Evolutionary conservation across 2,113 vertebrate species (phyloP).

Genomic region (Benitochromis conjunctus): DNA sequence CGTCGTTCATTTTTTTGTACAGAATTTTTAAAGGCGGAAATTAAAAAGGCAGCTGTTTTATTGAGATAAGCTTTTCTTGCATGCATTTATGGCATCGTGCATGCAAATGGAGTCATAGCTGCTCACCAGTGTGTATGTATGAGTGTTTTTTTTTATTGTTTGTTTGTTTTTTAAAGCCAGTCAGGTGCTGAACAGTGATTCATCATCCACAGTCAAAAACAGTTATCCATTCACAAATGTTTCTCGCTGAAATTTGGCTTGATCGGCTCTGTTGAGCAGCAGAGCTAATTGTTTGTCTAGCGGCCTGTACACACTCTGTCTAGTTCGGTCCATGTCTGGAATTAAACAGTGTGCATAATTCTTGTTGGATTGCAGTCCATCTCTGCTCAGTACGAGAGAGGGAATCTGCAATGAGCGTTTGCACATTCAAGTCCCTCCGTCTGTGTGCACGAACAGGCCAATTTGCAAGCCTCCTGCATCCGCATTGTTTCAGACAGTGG

Average conservation of each 20-base stretch:
- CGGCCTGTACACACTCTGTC: slow-evolving; percentile 42
- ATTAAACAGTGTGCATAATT: slow-evolving; percentile 56
- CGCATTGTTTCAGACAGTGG: slow-evolving; percentile 32
- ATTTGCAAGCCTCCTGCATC: slow-evolving; percentile 40
- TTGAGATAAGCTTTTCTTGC: slow-evolving; percentile 55
- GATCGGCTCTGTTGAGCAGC: slow-evolving; percentile 16
- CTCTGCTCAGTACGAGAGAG: slow-evolving; percentile 31
- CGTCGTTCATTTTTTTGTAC: neutral
- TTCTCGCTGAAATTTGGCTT: slow-evolving; percentile 8
- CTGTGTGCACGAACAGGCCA: slow-evolving; percentile 32
- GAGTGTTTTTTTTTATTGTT: neutral
- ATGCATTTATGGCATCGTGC: slow-evolving; percentile 4
- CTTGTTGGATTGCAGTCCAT: slow-evolving; percentile 24
- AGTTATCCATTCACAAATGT: slow-evolving; percentile 13
- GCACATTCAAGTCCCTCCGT: slow-evolving; percentile 55
- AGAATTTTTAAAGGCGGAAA: slow-evolving; percentile 48
- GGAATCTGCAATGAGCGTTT: slow-evolving; percentile 48
- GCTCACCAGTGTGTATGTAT: neutral
- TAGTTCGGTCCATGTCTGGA: slow-evolving; percentile 42
- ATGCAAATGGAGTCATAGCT: slow-evolving; percentile 46
- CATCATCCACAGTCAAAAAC: slow-evolving; percentile 32
- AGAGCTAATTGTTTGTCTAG: slow-evolving; percentile 50
- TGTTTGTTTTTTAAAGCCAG: slow-evolving; percentile 2
- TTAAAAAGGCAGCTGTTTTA: slow-evolving; percentile 64
- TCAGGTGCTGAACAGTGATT: slow-evolving; percentile 43